Conservation (phyloP, 2,888 invertebrate species). For the Heliothis peltigera region DNA sequence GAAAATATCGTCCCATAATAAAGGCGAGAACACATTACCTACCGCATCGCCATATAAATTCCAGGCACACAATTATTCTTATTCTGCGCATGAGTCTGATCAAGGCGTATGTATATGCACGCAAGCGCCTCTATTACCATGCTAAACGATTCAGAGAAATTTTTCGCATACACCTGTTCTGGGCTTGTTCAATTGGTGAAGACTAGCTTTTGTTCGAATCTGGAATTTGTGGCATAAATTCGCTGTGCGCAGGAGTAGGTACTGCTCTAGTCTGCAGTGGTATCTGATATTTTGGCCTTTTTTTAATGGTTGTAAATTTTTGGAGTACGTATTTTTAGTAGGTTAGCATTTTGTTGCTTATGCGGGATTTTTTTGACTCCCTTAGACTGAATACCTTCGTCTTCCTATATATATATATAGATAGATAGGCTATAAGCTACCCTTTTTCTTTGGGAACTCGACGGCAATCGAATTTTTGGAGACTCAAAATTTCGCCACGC, state of each 20-base stretch:
- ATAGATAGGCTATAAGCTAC: no score
- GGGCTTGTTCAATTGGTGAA: slow-evolving; percentile 37
- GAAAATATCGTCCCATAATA: slow-evolving; percentile 41
- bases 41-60: slow-evolving; percentile 76
- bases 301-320: not conserved
- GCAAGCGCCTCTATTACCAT: slow-evolving; percentile 74
- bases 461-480: no score
- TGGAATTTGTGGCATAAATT: slow-evolving; percentile 11
- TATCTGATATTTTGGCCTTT: not conserved
- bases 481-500: no score
- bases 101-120: slow-evolving; percentile 74
- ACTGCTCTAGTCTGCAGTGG: slow-evolving; percentile 13
- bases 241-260: slow-evolving; percentile 18
- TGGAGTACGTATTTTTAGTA: no score
- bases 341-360: no score
- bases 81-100: slow-evolving; percentile 64
- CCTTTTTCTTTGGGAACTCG: no score
- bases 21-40: slow-evolving; percentile 61
- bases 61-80: slow-evolving; percentile 70
- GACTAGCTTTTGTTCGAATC: slow-evolving; percentile 45
- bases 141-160: slow-evolving; percentile 81
- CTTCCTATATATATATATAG: no score
- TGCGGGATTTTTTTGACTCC: no score
- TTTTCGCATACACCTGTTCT: slow-evolving; percentile 68
- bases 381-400: no score